Conservation (phyloP, 64 coral and sea anemone genomes). For the Catalaphyllia jardinei region DNA sequence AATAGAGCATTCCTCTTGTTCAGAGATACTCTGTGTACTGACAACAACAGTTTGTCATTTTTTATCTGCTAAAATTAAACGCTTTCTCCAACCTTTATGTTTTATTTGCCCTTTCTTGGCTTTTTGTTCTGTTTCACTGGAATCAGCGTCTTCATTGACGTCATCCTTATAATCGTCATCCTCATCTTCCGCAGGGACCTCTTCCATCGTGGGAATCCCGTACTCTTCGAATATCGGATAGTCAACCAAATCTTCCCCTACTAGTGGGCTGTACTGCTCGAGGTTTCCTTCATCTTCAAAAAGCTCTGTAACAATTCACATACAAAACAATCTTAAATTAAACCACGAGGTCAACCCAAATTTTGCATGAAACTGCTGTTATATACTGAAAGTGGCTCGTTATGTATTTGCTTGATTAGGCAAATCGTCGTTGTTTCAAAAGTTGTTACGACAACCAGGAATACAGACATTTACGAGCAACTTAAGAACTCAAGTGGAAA, state of each 20-base stretch:
- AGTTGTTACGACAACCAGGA: too few relatives aligned
- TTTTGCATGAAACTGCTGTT: too few relatives aligned
- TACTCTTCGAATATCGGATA: slow-evolving; percentile 42
- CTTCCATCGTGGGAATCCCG: slow-evolving; percentile 23
- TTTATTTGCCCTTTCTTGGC: slow-evolving; percentile 1
- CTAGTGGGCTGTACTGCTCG: slow-evolving; percentile 33
- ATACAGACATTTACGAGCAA: too few relatives aligned
- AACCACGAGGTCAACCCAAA: neutral
- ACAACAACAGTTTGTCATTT: neutral
- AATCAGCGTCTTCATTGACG: neutral
- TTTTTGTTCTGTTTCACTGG: slow-evolving; percentile 3
- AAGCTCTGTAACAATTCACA: neutral
- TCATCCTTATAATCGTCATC: slow-evolving; percentile 7
- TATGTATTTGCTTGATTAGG: too few relatives aligned
- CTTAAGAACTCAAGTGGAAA: too few relatives aligned
- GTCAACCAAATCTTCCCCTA: slow-evolving; percentile 6
- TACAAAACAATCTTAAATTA: neutral
- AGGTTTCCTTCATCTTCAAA: neutral
- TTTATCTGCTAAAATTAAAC: neutral
- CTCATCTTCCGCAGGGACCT: neutral
- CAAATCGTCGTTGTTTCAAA: too few relatives aligned
- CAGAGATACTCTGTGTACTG: too few relatives aligned
- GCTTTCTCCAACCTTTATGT: neutral
- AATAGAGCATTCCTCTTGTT: neutral
- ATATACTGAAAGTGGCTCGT: too few relatives aligned